Conservation (phyloP, 2,797 vertebrate species). For the Acrossocheilus wenchowensis region DNA sequence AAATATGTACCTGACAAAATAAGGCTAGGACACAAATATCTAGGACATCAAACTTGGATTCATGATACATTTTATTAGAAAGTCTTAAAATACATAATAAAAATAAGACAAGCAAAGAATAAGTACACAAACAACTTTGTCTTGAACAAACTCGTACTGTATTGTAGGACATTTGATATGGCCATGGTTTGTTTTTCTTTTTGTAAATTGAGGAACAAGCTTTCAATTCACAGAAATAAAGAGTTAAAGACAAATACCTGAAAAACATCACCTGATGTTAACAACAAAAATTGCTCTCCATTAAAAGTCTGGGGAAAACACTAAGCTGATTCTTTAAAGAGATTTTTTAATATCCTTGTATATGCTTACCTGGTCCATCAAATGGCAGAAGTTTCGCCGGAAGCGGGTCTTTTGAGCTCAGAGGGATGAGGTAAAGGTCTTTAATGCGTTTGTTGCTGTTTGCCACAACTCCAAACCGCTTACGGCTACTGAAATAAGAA, state of each 20-base stretch:
- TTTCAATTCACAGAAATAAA: conserved; percentile 60
- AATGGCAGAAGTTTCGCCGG: conserved; percentile 97
- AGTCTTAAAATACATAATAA: conserved; percentile 67
- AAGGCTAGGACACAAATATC: conserved; percentile 70
- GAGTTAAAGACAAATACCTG: background rate
- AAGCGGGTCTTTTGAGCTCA: conserved; percentile 94
- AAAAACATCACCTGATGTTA: conserved; percentile 4
- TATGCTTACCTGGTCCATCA: conserved; percentile 97
- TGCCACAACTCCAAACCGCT: conserved; percentile 95
- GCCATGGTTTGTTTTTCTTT: conserved; percentile 57
- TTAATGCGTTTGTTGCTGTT: conserved; percentile 97
- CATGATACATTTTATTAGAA: conserved; percentile 76
- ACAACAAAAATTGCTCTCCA: background rate
- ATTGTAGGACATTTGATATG: background rate
- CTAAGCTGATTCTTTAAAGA: background rate
- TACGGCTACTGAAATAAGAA: conserved; percentile 99
- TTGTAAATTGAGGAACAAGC: conserved; percentile 62
- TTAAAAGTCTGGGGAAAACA: background rate
- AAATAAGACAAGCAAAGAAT: conserved; percentile 49
- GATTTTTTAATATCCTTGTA: conserved; percentile 48
- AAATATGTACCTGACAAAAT: conserved; percentile 66
- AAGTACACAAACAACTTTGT: conserved; percentile 46
- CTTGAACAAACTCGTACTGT: conserved; percentile 16
- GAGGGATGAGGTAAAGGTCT: conserved; percentile 98
- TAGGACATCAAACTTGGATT: conserved; percentile 69